These are phyloP conservation scores for Pteruthius melanotis DNA, from an alignment of 2,113 vertebrate species.

Conservation along the genomic window DNA sequence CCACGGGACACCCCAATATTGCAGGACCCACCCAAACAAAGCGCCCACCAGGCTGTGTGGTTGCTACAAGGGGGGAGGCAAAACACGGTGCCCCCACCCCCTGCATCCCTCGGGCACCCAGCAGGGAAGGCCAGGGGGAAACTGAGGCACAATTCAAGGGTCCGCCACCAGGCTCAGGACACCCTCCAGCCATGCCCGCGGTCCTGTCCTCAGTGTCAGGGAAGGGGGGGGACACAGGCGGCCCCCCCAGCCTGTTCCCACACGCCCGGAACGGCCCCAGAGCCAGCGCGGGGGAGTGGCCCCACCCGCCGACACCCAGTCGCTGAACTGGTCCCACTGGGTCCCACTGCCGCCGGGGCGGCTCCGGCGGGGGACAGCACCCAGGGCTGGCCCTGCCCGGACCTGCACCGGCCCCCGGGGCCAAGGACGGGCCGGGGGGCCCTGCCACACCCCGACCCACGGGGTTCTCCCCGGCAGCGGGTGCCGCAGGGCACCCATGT, in stretches of 20 bases:
- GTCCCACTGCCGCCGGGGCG: slow-evolving; percentile 50
- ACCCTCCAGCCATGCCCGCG: background rate
- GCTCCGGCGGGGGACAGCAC: slow-evolving; percentile 47
- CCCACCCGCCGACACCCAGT: slow-evolving; percentile 53
- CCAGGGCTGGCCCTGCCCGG: slow-evolving; percentile 37
- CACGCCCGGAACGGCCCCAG: slow-evolving; percentile 17
- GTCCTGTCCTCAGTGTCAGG: background rate
- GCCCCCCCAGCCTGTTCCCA: slow-evolving; percentile 4
- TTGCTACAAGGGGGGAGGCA: accelerated
- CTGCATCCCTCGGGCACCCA: background rate
- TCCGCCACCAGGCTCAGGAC: accelerated
- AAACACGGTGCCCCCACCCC: background rate
- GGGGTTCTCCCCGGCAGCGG: background rate
- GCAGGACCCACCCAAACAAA: background rate
- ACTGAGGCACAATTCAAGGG: background rate
- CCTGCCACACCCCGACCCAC: background rate
- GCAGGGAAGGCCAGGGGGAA: background rate
- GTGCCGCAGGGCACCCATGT: background rate
- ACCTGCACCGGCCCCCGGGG: slow-evolving; percentile 18
- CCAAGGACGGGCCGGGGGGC: background rate
- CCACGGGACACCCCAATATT: accelerated
- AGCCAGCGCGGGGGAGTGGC: slow-evolving; percentile 39
- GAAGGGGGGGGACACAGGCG: background rate
- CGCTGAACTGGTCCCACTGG: slow-evolving; percentile 55
- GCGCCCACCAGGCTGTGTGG: background rate